Conservation (phyloP, 2,888 invertebrate species). For the Terebella lapidaria region DNA sequence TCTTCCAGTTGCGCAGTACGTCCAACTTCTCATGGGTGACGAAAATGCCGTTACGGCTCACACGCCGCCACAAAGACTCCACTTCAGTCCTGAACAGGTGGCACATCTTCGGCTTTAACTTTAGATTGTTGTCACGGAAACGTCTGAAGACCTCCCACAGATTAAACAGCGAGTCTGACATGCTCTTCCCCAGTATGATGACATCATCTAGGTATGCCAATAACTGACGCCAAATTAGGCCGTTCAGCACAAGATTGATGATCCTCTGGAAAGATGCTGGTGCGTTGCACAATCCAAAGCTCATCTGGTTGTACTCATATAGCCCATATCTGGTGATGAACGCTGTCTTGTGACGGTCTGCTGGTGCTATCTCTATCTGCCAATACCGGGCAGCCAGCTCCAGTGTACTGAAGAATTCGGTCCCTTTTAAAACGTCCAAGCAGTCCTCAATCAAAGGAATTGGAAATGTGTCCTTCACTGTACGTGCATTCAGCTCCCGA, state of each 20-base stretch:
- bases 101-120: neutral
- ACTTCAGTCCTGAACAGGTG: neutral
- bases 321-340: neutral
- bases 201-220: neutral
- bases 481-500: no score
- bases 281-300: no score
- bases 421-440: no score
- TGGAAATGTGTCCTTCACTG: no score
- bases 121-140: neutral
- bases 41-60: no score
- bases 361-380: no score
- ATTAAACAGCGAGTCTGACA: neutral
- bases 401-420: no score
- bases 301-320: neutral
- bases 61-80: no score
- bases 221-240: neutral
- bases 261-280: neutral
- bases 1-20: no score
- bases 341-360: neutral
- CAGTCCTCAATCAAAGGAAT: no score
- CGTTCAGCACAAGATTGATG: neutral
- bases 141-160: neutral
- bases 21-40: no score
- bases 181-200: neutral
- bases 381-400: no score